A percentile compares a stretch with the other conserved stretches of the same genome.
Conservation (phyloP, 37 sponge, comb jelly and placozoan genomes). For the Aphrocallistes beatrix region DNA sequence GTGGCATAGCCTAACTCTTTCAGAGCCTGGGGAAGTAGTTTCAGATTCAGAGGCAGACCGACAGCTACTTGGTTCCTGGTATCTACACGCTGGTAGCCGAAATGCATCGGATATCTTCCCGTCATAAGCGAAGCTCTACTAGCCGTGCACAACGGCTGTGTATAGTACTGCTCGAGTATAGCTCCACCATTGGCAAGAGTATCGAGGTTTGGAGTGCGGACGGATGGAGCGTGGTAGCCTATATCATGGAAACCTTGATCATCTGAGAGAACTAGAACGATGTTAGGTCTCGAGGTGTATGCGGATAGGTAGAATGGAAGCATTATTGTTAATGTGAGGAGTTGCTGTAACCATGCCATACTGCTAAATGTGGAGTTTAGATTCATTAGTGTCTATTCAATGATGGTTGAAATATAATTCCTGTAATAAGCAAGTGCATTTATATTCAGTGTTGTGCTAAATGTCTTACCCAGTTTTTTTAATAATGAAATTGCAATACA, state of each 20-base stretch:
- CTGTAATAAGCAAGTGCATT: too few relatives aligned
- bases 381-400: too few relatives aligned
- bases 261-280: constrained; percentile 37
- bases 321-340: too few relatives aligned
- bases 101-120: constrained; percentile 28
- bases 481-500: too few relatives aligned
- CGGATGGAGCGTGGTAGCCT: constrained; percentile 25
- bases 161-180: constrained; percentile 31
- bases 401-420: too few relatives aligned
- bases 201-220: constrained; percentile 31
- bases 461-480: too few relatives aligned
- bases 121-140: neutral
- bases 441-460: too few relatives aligned
- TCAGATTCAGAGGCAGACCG: constrained; percentile 30
- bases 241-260: constrained; percentile 38
- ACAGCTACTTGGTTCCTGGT: neutral
- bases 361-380: too few relatives aligned
- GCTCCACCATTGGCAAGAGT: constrained; percentile 24
- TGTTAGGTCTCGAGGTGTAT: constrained; percentile 21
- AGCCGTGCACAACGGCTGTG: neutral
- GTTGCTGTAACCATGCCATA: too few relatives aligned
- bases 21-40: constrained; percentile 28
- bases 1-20: constrained; percentile 27
- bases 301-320: too few relatives aligned
- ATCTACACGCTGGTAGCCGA: constrained; percentile 15